phyloP scores from a whole-genome alignment of 2,113 vertebrate species.

The Pyrgilauda ruficollis region DNA sequence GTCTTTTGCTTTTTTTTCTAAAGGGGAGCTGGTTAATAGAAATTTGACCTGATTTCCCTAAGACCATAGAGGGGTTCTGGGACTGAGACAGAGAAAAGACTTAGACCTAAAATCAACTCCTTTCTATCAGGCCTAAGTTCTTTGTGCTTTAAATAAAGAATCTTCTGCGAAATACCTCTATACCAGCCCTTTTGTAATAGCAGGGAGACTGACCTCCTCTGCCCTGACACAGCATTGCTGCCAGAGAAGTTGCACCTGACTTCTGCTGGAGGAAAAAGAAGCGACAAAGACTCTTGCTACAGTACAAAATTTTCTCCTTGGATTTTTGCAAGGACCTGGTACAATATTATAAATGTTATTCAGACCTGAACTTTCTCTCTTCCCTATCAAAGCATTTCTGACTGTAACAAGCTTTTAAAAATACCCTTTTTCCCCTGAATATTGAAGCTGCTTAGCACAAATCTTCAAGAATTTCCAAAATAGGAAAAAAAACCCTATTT shows the following conservation, averaged over 20 bases:
- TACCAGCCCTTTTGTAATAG: background rate
- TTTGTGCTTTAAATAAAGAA: background rate
- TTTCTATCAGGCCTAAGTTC: background rate
- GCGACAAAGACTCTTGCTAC: background rate
- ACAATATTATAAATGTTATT: background rate
- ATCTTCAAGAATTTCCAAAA: slow-evolving; percentile 54
- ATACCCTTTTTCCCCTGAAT: background rate
- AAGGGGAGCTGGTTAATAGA: background rate
- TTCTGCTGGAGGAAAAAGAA: background rate
- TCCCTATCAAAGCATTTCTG: background rate
- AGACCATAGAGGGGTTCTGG: background rate
- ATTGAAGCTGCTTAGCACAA: background rate
- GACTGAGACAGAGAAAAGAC: background rate
- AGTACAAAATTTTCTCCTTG: background rate
- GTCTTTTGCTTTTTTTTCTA: background rate
- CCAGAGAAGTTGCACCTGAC: background rate
- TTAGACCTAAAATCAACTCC: background rate
- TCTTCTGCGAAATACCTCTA: background rate
- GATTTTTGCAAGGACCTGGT: background rate
- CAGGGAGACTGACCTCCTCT: background rate
- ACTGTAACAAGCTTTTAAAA: slow-evolving; percentile 2
- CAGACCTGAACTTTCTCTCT: background rate
- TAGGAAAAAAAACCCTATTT: slow-evolving; percentile 21
- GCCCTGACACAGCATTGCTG: background rate
- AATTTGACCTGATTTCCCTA: background rate